phyloP scores from a whole-genome alignment of 2,888 invertebrate species.

The Drosophila subsilvestris region DNA sequence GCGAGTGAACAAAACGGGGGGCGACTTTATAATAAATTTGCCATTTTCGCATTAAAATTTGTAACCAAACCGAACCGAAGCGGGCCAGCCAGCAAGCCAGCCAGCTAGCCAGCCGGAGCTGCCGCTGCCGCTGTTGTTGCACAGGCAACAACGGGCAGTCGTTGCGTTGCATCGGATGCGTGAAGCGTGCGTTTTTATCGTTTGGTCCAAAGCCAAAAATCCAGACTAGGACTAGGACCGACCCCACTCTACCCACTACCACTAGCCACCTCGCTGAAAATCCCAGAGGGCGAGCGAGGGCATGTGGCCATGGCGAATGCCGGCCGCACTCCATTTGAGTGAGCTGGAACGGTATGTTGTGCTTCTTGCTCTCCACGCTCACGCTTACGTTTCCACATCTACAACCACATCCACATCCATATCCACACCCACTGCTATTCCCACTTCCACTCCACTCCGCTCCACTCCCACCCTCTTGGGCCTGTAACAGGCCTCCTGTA shows the following conservation, averaged over 20 bases:
- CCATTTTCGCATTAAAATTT: slow-evolving; percentile 82
- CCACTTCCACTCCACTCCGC: not conserved
- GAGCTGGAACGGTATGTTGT: slow-evolving; percentile 70
- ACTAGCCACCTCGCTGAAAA: not conserved
- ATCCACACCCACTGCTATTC: not conserved
- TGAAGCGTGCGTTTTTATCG: slow-evolving; percentile 50
- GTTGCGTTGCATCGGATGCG: slow-evolving; percentile 63
- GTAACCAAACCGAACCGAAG: slow-evolving; percentile 64
- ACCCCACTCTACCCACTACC: not conserved
- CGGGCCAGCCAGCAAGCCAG: slow-evolving; percentile 35
- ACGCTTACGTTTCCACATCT: not conserved
- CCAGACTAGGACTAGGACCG: not conserved
- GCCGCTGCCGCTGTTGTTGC: slow-evolving; percentile 8
- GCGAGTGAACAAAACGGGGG: slow-evolving; percentile 69
- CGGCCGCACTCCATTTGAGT: slow-evolving; percentile 54
- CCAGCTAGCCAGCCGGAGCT: not conserved
- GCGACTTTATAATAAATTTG: slow-evolving; percentile 79
- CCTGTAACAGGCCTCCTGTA: not conserved
- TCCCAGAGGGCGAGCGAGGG: slow-evolving; percentile 12
- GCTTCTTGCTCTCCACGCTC: not conserved
- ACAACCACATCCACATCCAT: not conserved
- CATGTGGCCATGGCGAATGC: slow-evolving; percentile 53
- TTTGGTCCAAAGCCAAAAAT: not conserved
- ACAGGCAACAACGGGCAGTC: slow-evolving; percentile 61
- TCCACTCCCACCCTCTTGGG: not conserved